Evolutionary conservation across 2,113 vertebrate genomes (phyloP).

Genomic region (Pycnonotus jocosus): DNA sequence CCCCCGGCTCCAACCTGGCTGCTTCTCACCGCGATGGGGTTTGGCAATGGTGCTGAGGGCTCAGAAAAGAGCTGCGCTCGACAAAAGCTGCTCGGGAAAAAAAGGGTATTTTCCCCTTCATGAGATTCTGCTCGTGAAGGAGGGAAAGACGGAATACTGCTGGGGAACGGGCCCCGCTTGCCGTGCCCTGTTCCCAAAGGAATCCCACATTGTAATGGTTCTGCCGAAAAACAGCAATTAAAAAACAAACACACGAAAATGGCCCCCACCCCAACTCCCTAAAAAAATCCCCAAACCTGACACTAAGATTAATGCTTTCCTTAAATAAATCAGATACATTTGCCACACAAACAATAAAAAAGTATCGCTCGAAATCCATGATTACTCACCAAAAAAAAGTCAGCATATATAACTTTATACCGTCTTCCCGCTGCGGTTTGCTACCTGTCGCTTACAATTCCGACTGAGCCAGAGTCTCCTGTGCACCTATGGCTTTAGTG

Average conservation of each 20-base stretch:
- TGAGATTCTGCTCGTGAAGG: neutral
- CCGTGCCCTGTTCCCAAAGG: conserved; percentile 18
- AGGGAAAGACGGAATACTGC: conserved; percentile 26
- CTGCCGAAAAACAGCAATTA: conserved; percentile 36
- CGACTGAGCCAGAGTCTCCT: neutral
- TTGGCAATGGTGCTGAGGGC: conserved; percentile 54
- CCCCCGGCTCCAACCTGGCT: neutral
- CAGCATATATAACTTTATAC: neutral
- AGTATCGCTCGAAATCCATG: conserved; percentile 59
- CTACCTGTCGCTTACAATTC: neutral
- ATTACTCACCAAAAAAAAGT: conserved; percentile 54
- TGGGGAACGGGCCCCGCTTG: neutral
- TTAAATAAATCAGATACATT: conserved; percentile 69
- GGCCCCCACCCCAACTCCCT: neutral
- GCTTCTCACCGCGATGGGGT: conserved; percentile 35
- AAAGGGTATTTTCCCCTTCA: neutral
- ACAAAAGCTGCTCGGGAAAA: conserved; percentile 4
- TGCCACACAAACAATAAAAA: conserved; percentile 61
- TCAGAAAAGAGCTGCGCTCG: conserved; percentile 54
- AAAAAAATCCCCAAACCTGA: conserved; percentile 39
- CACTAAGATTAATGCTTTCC: conserved; percentile 45
- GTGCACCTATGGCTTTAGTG: conserved; percentile 46
- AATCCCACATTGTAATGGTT: conserved; percentile 32
- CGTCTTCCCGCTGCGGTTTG: conserved; percentile 9
- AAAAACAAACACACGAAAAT: neutral